Conservation (phyloP, 2,888 invertebrate genomes). For the Autographa gamma region DNA sequence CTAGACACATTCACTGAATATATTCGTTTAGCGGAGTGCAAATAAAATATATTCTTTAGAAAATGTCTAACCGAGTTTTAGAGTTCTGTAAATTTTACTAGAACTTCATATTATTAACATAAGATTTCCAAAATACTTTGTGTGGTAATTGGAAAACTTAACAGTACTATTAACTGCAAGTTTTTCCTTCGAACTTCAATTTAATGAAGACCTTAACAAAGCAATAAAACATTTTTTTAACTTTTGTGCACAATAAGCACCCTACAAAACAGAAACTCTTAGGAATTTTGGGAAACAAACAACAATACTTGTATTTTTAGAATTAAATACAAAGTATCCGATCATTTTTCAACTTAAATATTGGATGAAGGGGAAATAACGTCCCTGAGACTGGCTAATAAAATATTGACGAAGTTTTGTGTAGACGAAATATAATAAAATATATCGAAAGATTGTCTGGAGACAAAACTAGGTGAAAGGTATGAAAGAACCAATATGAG, state of each 20-base stretch:
- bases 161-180: too few relatives aligned
- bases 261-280: background rate
- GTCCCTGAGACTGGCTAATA: background rate
- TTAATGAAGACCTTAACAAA: background rate
- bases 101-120: background rate
- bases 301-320: background rate
- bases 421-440: background rate
- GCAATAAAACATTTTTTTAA: background rate
- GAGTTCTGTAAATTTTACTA: background rate
- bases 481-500: background rate
- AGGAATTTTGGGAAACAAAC: background rate
- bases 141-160: background rate
- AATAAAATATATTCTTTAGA: slow-evolving; percentile 16
- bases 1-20: slow-evolving; percentile 20
- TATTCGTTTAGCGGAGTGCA: slow-evolving; percentile 23
- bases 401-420: background rate
- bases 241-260: background rate
- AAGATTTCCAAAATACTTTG: background rate
- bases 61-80: slow-evolving; percentile 3
- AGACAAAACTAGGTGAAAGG: background rate
- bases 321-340: background rate
- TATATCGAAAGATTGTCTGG: background rate
- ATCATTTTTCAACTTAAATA: slow-evolving; percentile 3
- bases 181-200: background rate
- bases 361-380: background rate